phyloP scores from a whole-genome alignment of 2,113 vertebrate genomes.

The Cavia porcellus region DNA sequence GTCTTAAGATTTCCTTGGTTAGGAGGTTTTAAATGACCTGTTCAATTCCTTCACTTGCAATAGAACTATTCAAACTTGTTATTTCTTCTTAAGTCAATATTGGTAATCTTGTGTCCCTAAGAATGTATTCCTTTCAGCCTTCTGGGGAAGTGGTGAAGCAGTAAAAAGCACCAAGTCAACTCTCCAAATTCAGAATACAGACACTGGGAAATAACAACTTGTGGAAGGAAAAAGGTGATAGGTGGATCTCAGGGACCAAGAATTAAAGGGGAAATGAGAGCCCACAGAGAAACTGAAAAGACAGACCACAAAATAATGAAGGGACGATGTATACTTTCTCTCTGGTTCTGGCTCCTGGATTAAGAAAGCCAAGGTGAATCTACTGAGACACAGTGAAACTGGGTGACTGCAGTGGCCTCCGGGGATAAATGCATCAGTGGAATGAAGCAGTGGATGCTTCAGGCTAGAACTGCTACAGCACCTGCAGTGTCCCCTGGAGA shows the following conservation, averaged over 20 bases:
- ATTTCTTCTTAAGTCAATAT: neutral
- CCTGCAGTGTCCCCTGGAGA: neutral
- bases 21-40: neutral
- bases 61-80: neutral
- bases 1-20: neutral
- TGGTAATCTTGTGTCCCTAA: neutral
- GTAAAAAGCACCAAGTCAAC: neutral
- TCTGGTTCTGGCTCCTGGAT: neutral
- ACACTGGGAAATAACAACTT: neutral
- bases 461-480: neutral
- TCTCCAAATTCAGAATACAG: neutral
- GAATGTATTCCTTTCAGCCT: neutral
- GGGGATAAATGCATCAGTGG: neutral
- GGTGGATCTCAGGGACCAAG: neutral
- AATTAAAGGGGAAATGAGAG: neutral
- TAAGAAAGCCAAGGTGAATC: neutral
- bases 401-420: neutral
- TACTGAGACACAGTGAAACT: neutral
- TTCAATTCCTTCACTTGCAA: neutral
- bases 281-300: neutral
- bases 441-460: neutral
- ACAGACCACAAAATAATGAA: neutral
- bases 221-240: neutral
- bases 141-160: neutral
- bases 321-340: neutral